Conservation (phyloP, 2,888 invertebrate species). For the Sepioteuthis lessoniana region DNA sequence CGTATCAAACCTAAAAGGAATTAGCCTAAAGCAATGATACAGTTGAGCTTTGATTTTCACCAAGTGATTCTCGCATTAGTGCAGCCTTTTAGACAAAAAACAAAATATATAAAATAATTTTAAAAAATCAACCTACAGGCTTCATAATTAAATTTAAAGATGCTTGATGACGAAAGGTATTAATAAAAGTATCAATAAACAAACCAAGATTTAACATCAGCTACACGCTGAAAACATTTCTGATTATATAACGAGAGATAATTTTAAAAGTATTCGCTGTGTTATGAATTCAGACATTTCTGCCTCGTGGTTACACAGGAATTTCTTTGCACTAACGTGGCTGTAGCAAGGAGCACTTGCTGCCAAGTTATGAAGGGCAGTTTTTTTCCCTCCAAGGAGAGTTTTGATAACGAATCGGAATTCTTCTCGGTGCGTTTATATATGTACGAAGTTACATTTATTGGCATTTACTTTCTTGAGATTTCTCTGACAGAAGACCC, state of each 20-base stretch:
- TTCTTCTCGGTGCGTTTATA: too few species aligned
- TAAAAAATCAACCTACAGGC: neutral
- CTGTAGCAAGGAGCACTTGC: neutral
- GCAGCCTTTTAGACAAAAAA: neutral
- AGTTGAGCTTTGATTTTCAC: neutral
- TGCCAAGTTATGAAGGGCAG: neutral
- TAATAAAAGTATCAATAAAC: neutral
- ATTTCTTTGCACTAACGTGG: neutral
- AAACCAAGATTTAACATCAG: neutral
- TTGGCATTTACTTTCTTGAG: too few species aligned
- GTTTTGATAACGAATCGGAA: neutral
- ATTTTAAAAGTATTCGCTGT: neutral
- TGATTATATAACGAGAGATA: neutral
- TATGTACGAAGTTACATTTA: too few species aligned
- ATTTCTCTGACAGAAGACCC: too few species aligned
- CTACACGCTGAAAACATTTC: neutral
- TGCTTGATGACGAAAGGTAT: neutral
- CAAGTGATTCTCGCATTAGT: neutral
- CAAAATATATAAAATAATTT: too few species aligned
- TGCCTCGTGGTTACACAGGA: neutral
- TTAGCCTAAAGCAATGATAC: neutral
- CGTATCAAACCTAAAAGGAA: neutral
- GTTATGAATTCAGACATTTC: neutral
- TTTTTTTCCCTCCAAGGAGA: neutral
- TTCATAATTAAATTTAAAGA: neutral